Percentiles rank a stretch among this genome's conserved stretches.
Evolutionary conservation across 2,888 invertebrate species (phyloP).

Genomic region (Prosapia bicincta): DNA sequence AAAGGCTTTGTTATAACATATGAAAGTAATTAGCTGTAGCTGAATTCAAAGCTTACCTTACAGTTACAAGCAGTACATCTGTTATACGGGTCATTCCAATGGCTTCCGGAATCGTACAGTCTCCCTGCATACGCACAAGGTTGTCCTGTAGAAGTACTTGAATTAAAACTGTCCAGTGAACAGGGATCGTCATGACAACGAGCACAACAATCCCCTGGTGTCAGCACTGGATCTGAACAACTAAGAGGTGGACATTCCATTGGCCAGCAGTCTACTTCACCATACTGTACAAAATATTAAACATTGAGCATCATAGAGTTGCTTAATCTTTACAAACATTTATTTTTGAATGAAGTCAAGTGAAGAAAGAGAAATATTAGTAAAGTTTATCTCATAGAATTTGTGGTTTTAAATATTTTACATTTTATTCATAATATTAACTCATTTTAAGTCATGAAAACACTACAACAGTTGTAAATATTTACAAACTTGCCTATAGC

Average conservation of each 20-base stretch:
- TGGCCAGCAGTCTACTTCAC: conserved; percentile 87
- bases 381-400: no score
- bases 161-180: conserved; percentile 40
- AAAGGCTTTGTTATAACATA: no score
- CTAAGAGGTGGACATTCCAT: conserved; percentile 72
- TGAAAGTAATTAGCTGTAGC: no score
- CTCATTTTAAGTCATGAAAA: no score
- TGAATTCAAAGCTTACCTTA: conserved; percentile 60
- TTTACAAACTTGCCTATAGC: no score
- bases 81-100: conserved; percentile 58
- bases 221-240: conserved; percentile 60
- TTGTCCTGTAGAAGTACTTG: conserved; percentile 47
- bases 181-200: conserved; percentile 64
- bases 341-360: no score
- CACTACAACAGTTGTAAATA: no score
- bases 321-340: no score
- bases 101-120: conserved; percentile 56
- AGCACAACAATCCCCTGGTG: conserved; percentile 67
- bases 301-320: no score
- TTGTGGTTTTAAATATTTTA: no score
- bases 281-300: conserved; percentile 61
- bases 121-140: conserved; percentile 61
- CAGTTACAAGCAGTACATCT: conserved; percentile 70
- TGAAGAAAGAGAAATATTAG: no score
- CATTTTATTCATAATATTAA: no score